Conservation (phyloP, 2,113 vertebrate genomes). For the Condylura cristata region DNA sequence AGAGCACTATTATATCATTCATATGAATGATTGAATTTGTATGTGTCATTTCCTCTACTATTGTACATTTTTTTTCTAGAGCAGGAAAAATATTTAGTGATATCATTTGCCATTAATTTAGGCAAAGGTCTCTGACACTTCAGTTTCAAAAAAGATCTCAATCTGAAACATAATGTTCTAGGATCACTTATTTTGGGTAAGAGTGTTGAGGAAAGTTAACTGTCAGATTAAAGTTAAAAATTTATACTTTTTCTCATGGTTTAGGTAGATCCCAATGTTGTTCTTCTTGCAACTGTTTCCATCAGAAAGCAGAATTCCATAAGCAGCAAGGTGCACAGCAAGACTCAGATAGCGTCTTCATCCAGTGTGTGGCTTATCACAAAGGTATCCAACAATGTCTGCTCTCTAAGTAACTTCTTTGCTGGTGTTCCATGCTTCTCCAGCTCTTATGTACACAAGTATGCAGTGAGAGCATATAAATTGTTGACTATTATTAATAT, state of each 20-base stretch:
- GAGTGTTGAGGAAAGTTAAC: background rate
- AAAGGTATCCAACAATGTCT: constrained; percentile 66
- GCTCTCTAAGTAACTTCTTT: background rate
- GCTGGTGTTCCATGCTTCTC: rapidly evolving
- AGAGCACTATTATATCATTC: background rate
- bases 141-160: constrained; percentile 20
- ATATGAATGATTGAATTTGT: background rate
- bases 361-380: constrained; percentile 74
- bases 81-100: background rate
- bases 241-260: background rate
- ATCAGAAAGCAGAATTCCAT: constrained; percentile 50
- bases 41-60: background rate
- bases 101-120: background rate
- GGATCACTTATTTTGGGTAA: background rate
- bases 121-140: background rate
- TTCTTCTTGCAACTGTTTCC: constrained; percentile 71
- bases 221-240: background rate
- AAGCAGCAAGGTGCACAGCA: background rate
- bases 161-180: background rate
- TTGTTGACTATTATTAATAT: background rate
- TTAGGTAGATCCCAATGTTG: constrained; percentile 70
- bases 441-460: background rate
- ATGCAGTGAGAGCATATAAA: background rate
- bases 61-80: background rate
- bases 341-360: background rate